Evolutionary conservation across 2,797 vertebrate genomes (phyloP).

Genomic region (Loriculus beryllinus): DNA sequence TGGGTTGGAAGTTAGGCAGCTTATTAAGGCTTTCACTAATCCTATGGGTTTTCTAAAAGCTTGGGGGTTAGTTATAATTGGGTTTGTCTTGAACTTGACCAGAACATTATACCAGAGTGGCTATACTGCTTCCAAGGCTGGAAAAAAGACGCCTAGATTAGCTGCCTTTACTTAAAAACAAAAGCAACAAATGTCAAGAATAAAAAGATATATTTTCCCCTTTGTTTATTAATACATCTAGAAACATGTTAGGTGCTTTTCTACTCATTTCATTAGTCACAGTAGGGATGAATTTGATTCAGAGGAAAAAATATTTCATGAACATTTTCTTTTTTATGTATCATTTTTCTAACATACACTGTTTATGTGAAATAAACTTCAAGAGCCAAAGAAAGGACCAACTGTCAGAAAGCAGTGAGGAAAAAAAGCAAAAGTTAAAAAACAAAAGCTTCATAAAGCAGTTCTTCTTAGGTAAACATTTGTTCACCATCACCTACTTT

Average conservation of each 20-base stretch:
- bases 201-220: not conserved
- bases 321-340: not conserved
- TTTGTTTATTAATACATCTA: not conserved
- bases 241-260: not conserved
- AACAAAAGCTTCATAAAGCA: not conserved
- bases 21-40: slow-evolving; percentile 8
- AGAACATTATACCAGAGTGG: not conserved
- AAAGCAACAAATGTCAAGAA: not conserved
- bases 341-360: not conserved
- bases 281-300: not conserved
- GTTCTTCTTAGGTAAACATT: not conserved
- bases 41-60: not conserved
- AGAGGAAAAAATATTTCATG: not conserved
- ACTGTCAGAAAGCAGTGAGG: not conserved
- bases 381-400: not conserved
- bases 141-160: not conserved
- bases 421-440: not conserved
- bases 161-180: not conserved
- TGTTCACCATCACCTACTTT: not conserved
- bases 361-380: not conserved
- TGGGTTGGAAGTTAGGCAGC: not conserved
- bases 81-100: slow-evolving; percentile 17
- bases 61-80: slow-evolving; percentile 3
- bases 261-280: not conserved
- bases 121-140: not conserved